phyloP scores from a whole-genome alignment of 2,888 invertebrate genomes.

The Phortica magna region DNA sequence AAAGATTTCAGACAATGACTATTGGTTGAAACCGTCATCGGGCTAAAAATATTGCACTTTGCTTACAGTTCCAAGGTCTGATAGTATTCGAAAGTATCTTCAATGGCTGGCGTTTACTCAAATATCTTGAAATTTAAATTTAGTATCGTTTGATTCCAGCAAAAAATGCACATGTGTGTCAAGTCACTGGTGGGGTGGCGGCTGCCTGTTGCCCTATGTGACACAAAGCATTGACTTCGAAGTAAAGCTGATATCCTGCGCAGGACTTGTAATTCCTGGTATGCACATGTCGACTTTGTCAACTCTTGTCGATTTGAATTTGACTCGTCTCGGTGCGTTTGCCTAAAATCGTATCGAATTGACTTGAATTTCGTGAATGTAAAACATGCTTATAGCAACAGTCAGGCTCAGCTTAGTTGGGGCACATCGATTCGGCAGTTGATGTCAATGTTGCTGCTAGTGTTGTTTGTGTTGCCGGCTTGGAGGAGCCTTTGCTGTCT shows the following conservation, averaged over 20 bases:
- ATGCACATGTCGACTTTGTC: not conserved
- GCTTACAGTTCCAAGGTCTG: too few species aligned
- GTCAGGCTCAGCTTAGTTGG: not conserved
- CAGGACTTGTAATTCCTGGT: not conserved
- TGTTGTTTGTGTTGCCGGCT: not conserved
- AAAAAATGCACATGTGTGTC: too few species aligned
- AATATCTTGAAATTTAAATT: too few species aligned
- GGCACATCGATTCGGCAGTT: not conserved
- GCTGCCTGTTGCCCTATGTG: not conserved
- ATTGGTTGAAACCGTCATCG: too few species aligned
- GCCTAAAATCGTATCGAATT: not conserved
- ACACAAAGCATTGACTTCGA: not conserved
- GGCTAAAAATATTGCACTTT: too few species aligned
- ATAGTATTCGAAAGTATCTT: too few species aligned
- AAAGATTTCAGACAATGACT: too few species aligned
- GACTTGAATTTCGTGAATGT: not conserved
- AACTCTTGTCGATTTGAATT: not conserved
- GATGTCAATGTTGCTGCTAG: not conserved
- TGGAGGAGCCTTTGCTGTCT: not conserved
- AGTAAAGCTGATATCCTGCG: not conserved
- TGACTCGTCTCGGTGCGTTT: not conserved
- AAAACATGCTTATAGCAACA: slow-evolving; percentile 3
- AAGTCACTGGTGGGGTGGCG: too few species aligned
- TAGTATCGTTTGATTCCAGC: too few species aligned
- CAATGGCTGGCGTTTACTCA: too few species aligned